These are phyloP conservation scores for Vultur gryphus DNA, from an alignment of 2,797 vertebrate species.

Conservation along the genomic window DNA sequence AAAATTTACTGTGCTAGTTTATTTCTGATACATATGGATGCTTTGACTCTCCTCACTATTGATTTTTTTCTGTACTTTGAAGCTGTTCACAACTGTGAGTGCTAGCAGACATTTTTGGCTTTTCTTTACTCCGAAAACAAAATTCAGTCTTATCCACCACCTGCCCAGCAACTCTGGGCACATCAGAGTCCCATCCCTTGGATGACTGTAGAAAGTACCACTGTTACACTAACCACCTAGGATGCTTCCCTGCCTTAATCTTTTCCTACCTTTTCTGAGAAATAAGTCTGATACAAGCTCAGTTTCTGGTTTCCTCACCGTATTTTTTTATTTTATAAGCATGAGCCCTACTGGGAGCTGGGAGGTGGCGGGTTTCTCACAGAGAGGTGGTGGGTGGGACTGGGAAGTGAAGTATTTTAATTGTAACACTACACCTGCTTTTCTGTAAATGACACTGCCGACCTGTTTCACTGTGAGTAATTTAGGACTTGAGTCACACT, in stretches of 20 bases:
- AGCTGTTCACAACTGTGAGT: not conserved
- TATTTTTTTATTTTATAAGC: not conserved
- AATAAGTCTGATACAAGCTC: not conserved
- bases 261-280: not conserved
- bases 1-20: not conserved
- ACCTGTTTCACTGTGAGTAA: conserved; percentile 13
- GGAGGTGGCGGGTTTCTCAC: not conserved
- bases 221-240: not conserved
- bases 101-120: not conserved
- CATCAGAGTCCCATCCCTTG: not conserved
- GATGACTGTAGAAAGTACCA: not conserved
- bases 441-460: conserved; percentile 1
- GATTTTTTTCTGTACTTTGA: not conserved
- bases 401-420: not conserved
- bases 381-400: not conserved
- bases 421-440: not conserved
- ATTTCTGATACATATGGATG: conserved; percentile 13
- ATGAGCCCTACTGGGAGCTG: not conserved
- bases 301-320: not conserved
- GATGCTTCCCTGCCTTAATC: not conserved
- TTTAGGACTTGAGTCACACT: conserved; percentile 41
- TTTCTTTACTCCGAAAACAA: not conserved
- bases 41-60: not conserved
- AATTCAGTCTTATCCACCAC: not conserved
- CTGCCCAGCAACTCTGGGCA: not conserved